A percentile compares a stretch with the other conserved stretches of the same genome.
phyloP scores from a whole-genome alignment of 2,113 vertebrate genomes.

The Lota lota region DNA sequence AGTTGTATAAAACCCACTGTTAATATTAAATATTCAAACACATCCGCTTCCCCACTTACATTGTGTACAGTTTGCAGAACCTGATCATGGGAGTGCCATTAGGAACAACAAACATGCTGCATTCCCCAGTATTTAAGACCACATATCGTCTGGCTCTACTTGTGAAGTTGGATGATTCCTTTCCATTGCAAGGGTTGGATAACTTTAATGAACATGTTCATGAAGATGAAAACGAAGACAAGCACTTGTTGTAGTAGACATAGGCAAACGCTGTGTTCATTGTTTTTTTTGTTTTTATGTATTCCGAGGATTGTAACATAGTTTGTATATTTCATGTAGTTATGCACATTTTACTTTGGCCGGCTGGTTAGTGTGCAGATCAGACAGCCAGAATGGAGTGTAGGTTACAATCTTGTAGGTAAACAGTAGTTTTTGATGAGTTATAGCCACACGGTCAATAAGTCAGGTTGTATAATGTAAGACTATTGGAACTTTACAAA shows the following conservation, averaged over 20 bases:
- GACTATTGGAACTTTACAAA: background rate
- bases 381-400: slow-evolving; percentile 3
- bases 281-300: no score
- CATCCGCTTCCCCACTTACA: slow-evolving; percentile 17
- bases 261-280: slow-evolving; percentile 19
- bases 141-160: no score
- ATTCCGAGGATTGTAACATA: background rate
- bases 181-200: no score
- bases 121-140: no score
- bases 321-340: slow-evolving; percentile 18
- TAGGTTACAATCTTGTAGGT: background rate
- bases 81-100: background rate
- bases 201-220: no score
- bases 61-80: background rate
- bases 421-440: background rate
- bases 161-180: no score
- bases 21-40: slow-evolving; percentile 58
- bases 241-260: slow-evolving; percentile 10
- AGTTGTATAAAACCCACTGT: slow-evolving; percentile 46
- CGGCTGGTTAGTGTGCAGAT: slow-evolving; percentile 41
- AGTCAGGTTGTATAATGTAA: slow-evolving; percentile 10
- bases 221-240: no score
- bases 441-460: slow-evolving; percentile 10
- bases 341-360: slow-evolving; percentile 40
- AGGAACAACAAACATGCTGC: no score